These are phyloP conservation scores for Alectoris magna DNA, from an alignment of 2,797 vertebrate genomes.

Conservation along the genomic window DNA sequence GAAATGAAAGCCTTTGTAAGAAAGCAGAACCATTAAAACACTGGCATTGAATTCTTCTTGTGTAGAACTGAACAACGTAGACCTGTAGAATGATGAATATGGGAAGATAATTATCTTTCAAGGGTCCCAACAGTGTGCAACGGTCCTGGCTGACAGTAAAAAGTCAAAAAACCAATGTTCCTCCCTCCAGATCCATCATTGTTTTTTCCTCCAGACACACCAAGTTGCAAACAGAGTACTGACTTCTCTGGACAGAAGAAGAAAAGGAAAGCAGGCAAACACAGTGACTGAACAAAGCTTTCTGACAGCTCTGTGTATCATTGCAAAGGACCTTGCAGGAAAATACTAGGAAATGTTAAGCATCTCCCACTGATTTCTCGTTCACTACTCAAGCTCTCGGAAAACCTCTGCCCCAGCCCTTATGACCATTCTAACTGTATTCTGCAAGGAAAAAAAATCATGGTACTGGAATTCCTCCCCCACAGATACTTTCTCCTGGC, in stretches of 20 bases:
- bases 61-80: not conserved
- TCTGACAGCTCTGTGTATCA: not conserved
- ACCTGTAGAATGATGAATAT: too few relatives aligned
- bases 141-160: not conserved
- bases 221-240: not conserved
- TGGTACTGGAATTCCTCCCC: conserved; percentile 19
- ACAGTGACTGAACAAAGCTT: not conserved
- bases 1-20: not conserved
- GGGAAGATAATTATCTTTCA: not conserved
- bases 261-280: not conserved
- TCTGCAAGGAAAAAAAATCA: not conserved
- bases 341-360: not conserved
- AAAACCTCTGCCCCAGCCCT: not conserved
- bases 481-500: conserved; percentile 7
- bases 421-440: not conserved
- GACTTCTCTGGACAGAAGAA: not conserved
- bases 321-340: not conserved
- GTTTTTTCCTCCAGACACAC: not conserved
- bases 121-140: not conserved
- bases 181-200: too few relatives aligned
- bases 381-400: not conserved
- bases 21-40: not conserved
- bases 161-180: not conserved
- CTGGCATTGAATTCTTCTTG: not conserved
- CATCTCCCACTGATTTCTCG: not conserved